Evolutionary conservation across 92 coral and sea anemone species (phyloP), one percentile per base, ranked within the genome.

Genomic region (Bergia puertoricense): DNA sequence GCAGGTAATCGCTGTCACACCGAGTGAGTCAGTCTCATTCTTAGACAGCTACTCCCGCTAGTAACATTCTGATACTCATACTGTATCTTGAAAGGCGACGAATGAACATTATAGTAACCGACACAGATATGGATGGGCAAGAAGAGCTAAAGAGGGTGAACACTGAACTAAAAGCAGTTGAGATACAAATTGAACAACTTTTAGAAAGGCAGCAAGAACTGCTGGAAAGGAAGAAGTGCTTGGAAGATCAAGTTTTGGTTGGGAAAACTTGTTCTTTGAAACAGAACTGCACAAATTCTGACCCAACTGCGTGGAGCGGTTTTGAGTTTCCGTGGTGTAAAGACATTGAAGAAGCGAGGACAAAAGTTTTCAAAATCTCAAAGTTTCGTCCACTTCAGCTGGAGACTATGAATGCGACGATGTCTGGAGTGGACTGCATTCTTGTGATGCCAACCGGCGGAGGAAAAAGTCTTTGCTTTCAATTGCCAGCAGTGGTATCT

Each of bases 381-480:
- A 89, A 57, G 59, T 95, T 97, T 89, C 96, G 99, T 9, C 95
- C 96, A 1, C 72, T 95, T 57, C 99, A 97, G 85, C 83, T 94
- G 38, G 97, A 97, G 81, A 95, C 98, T 56, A 94, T 95, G 23
- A 97, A 97, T 72, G 99, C 89, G 36, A 94, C 99, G 1, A 92
- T 97, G 97, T 93, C 99, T 62, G 96, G 94, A n/a, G 85, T 81
- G 10, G 99, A 97, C 88, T 97, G 99, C 75, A 92, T 97, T 23
- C 94, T 97, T 10, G 91, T 97, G 5, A 97, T 95, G 98, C 99
- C 99, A 4, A 97, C 98, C 2, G 99, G 99, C 8, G 99, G 98
- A 36, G 99, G 99, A 14, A 97, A 96, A 65, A 95, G 98, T 76
- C 79, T 96, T 8, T 95, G 98, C 75, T 97, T 97, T 81, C 98